Percentiles rank a stretch among this genome's conserved stretches.
Conservation (phyloP, 2,113 vertebrate species). For the Phrynosoma platyrhinos region DNA sequence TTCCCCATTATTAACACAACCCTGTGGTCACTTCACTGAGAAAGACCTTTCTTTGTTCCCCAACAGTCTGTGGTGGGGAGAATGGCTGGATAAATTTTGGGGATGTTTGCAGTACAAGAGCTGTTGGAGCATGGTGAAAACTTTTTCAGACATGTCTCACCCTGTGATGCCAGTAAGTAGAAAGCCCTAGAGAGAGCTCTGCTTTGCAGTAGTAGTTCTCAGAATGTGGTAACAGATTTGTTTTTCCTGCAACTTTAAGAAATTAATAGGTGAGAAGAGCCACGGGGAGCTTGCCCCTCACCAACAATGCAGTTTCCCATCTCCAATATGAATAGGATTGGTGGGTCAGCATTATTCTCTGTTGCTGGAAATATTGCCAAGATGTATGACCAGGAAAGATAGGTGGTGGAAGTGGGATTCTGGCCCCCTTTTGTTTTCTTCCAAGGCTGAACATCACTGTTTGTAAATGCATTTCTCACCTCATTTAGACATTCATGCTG, state of each 20-base stretch:
- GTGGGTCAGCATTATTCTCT: not conserved
- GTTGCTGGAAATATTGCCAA: not conserved
- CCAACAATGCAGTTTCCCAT: not conserved
- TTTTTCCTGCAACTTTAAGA: not conserved
- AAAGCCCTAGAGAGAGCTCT: not conserved
- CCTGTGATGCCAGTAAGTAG: not conserved
- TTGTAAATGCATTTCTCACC: not conserved
- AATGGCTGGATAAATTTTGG: not conserved
- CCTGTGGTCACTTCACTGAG: not conserved
- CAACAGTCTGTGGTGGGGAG: too few relatives aligned
- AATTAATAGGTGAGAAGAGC: not conserved
- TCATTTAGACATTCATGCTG: not conserved
- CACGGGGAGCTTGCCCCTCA: not conserved
- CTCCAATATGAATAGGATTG: too few relatives aligned
- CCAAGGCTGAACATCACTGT: not conserved
- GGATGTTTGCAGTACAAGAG: not conserved
- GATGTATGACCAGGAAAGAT: not conserved
- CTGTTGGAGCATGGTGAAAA: not conserved
- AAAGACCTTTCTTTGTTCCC: not conserved
- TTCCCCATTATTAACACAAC: not conserved
- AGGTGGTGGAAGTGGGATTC: not conserved
- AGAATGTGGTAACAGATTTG: not conserved
- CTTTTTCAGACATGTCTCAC: not conserved
- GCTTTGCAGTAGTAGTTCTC: too few relatives aligned
- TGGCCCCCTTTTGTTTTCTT: not conserved